Evolutionary conservation across 2,797 vertebrate species (phyloP).

Genomic region (Rachycentron canadum): DNA sequence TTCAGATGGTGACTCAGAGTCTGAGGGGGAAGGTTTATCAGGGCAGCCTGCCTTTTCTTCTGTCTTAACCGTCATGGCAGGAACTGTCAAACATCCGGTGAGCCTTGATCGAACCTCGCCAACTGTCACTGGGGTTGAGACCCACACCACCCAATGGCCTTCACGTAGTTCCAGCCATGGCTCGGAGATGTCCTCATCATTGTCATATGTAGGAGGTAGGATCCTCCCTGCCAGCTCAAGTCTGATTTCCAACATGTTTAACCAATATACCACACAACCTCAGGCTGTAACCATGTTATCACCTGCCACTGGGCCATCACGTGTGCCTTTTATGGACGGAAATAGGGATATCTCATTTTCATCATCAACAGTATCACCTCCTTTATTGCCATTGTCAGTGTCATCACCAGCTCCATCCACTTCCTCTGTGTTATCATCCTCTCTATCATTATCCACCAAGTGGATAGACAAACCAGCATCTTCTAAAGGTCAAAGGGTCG

Average conservation of each 20-base stretch:
- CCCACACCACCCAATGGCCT: constrained; percentile 84
- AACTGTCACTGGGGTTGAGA: constrained; percentile 84
- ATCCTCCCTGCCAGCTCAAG: constrained; percentile 85
- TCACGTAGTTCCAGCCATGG: constrained; percentile 84
- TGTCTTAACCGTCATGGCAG: constrained; percentile 82
- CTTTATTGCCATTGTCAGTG: constrained; percentile 16
- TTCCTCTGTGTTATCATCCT: constrained; percentile 34
- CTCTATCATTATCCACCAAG: constrained; percentile 36
- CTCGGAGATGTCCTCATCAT: constrained; percentile 78
- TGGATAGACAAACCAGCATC: constrained; percentile 49
- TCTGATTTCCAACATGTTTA: constrained; percentile 86
- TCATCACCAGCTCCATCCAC: constrained; percentile 34
- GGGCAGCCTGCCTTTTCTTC: constrained; percentile 84
- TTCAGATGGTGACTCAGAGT: constrained; percentile 67
- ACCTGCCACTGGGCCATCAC: constrained; percentile 39
- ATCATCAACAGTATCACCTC: constrained; percentile 34
- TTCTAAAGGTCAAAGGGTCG: constrained; percentile 50
- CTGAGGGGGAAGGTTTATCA: constrained; percentile 72
- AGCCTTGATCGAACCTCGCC: constrained; percentile 83
- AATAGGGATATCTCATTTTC: constrained; percentile 38
- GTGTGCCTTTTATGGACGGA: constrained; percentile 42
- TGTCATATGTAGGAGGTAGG: constrained; percentile 76
- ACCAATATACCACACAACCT: constrained; percentile 35
- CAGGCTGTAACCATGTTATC: constrained; percentile 20
- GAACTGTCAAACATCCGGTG: constrained; percentile 76